These are phyloP conservation scores for Polia nebulosa DNA, from an alignment of 2,888 invertebrate genomes.

Conservation along the genomic window DNA sequence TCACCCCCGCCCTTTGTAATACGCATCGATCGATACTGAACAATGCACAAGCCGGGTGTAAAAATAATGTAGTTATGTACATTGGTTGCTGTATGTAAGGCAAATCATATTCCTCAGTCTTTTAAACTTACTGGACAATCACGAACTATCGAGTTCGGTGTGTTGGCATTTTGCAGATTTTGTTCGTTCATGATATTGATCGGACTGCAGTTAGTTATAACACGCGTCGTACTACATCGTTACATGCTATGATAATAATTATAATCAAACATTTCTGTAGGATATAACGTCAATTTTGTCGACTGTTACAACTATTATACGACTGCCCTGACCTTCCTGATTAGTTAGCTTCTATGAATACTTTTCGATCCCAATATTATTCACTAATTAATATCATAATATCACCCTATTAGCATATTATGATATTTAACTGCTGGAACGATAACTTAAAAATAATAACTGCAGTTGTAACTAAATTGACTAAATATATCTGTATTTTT, in stretches of 20 bases:
- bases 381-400: background rate
- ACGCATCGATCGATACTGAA: constrained; percentile 36
- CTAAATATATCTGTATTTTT: background rate
- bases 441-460: background rate
- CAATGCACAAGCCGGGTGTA: constrained; percentile 26
- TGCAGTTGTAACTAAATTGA: background rate
- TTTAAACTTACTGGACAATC: background rate
- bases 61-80: background rate
- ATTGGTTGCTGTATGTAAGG: background rate
- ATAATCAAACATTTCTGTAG: constrained; percentile 9
- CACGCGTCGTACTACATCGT: background rate
- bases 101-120: background rate
- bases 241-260: constrained; percentile 7
- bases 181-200: constrained; percentile 12
- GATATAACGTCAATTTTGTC: background rate
- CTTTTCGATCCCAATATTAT: background rate
- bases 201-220: constrained; percentile 1
- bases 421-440: background rate
- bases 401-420: background rate
- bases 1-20: constrained; percentile 13
- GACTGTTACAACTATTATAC: constrained; percentile 3
- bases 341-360: constrained; percentile 1
- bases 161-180: constrained; percentile 1
- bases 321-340: constrained; percentile 9
- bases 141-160: background rate